These are phyloP conservation scores for Mus pahari DNA, from an alignment of 2,113 vertebrate species.

Conservation along the genomic window DNA sequence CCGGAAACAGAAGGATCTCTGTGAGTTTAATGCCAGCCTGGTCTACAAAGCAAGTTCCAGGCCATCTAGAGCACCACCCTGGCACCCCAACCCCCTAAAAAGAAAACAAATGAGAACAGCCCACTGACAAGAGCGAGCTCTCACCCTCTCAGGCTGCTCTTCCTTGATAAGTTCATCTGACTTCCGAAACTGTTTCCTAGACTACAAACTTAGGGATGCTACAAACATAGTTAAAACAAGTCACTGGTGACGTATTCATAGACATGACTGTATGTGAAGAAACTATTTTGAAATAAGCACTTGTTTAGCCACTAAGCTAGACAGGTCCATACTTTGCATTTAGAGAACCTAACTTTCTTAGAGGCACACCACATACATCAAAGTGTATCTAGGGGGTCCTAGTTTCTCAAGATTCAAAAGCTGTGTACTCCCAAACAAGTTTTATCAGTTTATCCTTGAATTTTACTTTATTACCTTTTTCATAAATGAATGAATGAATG, in stretches of 20 bases:
- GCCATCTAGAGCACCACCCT: background rate
- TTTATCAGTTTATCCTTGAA: slow-evolving; percentile 50
- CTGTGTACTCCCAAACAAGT: background rate
- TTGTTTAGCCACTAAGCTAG: slow-evolving; percentile 17
- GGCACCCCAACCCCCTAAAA: background rate
- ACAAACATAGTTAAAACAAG: slow-evolving; percentile 27
- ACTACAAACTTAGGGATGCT: slow-evolving; percentile 50
- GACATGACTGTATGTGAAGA: slow-evolving; percentile 55
- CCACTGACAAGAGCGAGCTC: slow-evolving; percentile 9
- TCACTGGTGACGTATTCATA: slow-evolving; percentile 46
- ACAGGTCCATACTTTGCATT: background rate
- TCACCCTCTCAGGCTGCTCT: slow-evolving; percentile 26
- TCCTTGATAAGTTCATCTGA: slow-evolving; percentile 51
- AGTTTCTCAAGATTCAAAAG: background rate
- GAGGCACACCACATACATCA: background rate
- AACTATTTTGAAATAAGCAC: slow-evolving; percentile 58
- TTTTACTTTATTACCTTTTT: background rate
- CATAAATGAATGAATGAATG: too few species aligned
- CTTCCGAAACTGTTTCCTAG: slow-evolving; percentile 45
- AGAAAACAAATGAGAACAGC: background rate
- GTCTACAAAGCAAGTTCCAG: background rate
- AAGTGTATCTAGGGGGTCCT: background rate
- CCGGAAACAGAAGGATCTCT: background rate
- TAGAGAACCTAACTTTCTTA: slow-evolving; percentile 51
- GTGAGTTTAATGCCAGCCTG: background rate